Conservation (phyloP, 2,888 invertebrate species). For the Neocrepidodera transversa region DNA sequence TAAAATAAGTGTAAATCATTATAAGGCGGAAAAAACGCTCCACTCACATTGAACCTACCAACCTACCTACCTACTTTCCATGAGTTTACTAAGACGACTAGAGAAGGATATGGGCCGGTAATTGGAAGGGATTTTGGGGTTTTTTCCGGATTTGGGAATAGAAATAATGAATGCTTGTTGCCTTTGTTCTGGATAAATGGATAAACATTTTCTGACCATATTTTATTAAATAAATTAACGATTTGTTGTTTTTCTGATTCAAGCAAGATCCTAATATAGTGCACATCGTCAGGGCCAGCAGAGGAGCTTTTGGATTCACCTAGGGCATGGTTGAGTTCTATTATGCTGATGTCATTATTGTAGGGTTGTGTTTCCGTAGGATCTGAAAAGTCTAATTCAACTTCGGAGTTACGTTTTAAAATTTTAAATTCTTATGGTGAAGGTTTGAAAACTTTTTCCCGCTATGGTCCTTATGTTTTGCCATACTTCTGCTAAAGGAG, state of each 20-base stretch:
- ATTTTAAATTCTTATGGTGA: background rate
- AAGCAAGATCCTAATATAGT: slow-evolving; percentile 9
- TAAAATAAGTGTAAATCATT: too few species aligned
- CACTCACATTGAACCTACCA: too few species aligned
- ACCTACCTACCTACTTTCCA: too few species aligned
- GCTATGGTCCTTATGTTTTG: slow-evolving; percentile 10
- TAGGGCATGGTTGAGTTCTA: slow-evolving; percentile 11
- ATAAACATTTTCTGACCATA: slow-evolving; percentile 18
- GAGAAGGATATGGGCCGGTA: too few species aligned
- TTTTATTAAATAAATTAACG: slow-evolving; percentile 20
- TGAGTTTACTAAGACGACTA: too few species aligned
- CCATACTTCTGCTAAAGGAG: slow-evolving; percentile 14
- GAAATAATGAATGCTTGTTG: slow-evolving; percentile 19
- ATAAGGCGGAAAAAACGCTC: too few species aligned
- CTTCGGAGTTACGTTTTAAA: background rate
- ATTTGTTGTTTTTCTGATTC: background rate
- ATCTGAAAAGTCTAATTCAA: slow-evolving; percentile 1
- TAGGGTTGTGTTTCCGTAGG: background rate
- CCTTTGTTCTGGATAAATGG: slow-evolving; percentile 11
- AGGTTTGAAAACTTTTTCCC: background rate
- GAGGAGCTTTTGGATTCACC: too few species aligned
- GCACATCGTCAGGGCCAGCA: slow-evolving; percentile 16
- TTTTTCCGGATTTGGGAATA: slow-evolving; percentile 17
- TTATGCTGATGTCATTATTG: slow-evolving; percentile 1
- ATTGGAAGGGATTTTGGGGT: background rate